Base-by-base conservation (phyloP, 1,140 invertebrate genomes). In the Papilio dardanus region DNA sequence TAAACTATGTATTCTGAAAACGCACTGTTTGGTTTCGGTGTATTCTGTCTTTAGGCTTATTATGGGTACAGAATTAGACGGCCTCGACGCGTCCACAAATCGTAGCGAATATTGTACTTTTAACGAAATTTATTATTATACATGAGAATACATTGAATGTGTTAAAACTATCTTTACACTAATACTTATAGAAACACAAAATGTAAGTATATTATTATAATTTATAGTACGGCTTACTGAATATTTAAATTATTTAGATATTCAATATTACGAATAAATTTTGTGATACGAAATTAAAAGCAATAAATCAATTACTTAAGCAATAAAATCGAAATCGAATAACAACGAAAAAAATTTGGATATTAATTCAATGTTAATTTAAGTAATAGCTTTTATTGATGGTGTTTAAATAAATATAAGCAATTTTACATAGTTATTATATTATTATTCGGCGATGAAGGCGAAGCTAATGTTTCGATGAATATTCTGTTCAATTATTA, bases 241-340 rank as follows among this genome's bases (percentile, higher is more conserved):
- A 62, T 28, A 62, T 62, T 19, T 50, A 50, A n/a, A 46, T 46
- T 21, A 50, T 50, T 62, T 30, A 62, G 21, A 62, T 62, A 62
- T 28, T 62, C 54, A 62, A 30, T 12, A 24, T 35, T 21, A 73
- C 71, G 42, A 73, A 73, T 33, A 71, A 73, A 35, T 54, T 35
- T 35, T 73, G 71, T 73, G 71, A 73, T 73, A 73, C 30, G 50
- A 73, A 73, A 73, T 73, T 73, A 28, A 73, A 73, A 73, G 71
- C 71, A 71, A 71, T 71, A 71, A 71, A 71, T 42, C 24, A 62
- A 30, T 50, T n/a, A n/a, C n/a, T n/a, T 71, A 71, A 71, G 68
- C 68, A 73, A 73, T 73, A 73, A 28, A 73, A 73, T 54, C 69
- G 69, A 33, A 71, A 54, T 24, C n/a, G 28, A 54, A 54, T 30